Evolutionary conservation across 2,113 vertebrate species (phyloP).

Genomic region (Bostrychus sinensis): DNA sequence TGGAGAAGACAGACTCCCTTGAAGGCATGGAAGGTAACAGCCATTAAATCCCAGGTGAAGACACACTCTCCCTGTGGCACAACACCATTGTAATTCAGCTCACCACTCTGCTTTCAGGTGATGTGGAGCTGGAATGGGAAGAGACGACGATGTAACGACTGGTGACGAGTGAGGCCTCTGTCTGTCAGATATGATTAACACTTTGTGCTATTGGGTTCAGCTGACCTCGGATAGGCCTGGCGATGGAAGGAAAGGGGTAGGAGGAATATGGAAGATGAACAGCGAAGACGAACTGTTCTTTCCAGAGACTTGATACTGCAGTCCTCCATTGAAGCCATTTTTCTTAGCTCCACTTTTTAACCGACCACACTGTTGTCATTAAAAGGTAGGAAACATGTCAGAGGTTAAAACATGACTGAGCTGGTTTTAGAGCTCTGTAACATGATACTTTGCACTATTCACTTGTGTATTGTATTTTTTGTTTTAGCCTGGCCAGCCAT

Average conservation of each 20-base stretch:
- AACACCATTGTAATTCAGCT: not conserved
- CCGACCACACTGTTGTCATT: slow-evolving; percentile 27
- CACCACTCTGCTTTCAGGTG: slow-evolving; percentile 79
- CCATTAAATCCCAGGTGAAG: not conserved
- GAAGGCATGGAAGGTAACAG: slow-evolving; percentile 97
- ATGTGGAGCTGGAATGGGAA: slow-evolving; percentile 98
- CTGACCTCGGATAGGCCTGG: not conserved
- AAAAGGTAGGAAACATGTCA: slow-evolving; percentile 16
- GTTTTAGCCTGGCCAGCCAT: not conserved
- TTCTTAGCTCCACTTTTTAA: slow-evolving; percentile 37
- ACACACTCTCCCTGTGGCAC: not conserved
- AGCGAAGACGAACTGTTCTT: slow-evolving; percentile 12
- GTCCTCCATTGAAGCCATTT: slow-evolving; percentile 33
- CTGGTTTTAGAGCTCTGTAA: slow-evolving; percentile 26
- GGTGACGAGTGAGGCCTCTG: slow-evolving; percentile 3
- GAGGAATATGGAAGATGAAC: slow-evolving; percentile 17
- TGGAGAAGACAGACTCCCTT: slow-evolving; percentile 98
- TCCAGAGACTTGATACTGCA: slow-evolving; percentile 15
- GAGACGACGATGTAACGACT: slow-evolving; percentile 94
- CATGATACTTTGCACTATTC: slow-evolving; percentile 60
- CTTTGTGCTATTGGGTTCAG: not conserved
- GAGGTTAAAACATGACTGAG: slow-evolving; percentile 16
- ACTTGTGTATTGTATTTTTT: slow-evolving; percentile 42
- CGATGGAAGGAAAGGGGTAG: not conserved
- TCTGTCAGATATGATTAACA: not conserved